Evolutionary conservation across 1,140 invertebrate genomes (phyloP).

Genomic region (Drosophila arawakana): DNA sequence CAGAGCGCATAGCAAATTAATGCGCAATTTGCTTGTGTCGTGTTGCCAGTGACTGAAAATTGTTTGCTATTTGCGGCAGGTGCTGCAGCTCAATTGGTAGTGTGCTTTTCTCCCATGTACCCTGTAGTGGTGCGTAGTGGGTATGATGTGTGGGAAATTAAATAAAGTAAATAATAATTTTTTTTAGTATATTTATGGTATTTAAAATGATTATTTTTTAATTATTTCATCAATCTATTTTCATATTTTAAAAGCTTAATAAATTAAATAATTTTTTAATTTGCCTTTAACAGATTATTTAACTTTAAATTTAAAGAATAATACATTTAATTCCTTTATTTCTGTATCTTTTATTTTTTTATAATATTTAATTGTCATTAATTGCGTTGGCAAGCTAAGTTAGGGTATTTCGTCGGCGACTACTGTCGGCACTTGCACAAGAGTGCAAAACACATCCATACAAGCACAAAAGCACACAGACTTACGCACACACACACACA

Average conservation of each 20-base stretch:
- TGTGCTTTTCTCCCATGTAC: slow-evolving; percentile 11
- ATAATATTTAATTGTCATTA: no score
- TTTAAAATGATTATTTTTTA: no score
- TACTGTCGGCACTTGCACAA: slow-evolving; percentile 12
- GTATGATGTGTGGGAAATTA: neutral
- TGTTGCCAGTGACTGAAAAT: slow-evolving; percentile 40
- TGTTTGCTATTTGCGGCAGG: slow-evolving; percentile 25
- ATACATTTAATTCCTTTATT: no score
- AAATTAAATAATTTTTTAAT: no score
- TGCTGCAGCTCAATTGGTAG: slow-evolving; percentile 30
- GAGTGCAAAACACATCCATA: slow-evolving; percentile 7
- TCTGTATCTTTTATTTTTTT: no score
- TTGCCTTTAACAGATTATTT: no score
- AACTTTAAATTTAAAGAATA: no score
- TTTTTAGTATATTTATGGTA: no score
- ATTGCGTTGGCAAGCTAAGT: neutral
- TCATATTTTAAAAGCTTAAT: no score
- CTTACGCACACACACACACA: neutral
- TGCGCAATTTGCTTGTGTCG: slow-evolving; percentile 44
- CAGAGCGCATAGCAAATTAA: slow-evolving; percentile 40
- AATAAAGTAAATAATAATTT: no score
- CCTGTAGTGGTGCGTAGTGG: neutral
- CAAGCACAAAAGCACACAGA: neutral
- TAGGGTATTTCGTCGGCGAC: neutral
- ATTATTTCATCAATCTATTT: no score